These are phyloP conservation scores for Chauna torquata DNA, from an alignment of 2,113 vertebrate genomes.

Conservation along the genomic window DNA sequence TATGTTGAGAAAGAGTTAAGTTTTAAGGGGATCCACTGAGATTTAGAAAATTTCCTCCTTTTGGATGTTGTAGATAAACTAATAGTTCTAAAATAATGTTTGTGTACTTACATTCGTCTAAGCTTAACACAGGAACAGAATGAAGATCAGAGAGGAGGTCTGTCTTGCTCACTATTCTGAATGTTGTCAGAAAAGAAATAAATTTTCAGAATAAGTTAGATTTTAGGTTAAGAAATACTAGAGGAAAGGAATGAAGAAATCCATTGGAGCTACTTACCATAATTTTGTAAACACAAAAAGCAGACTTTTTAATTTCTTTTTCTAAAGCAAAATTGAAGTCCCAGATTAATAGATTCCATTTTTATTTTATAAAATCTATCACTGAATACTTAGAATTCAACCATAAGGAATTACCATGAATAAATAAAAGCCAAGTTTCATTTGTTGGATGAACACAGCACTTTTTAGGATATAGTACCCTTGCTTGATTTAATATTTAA, in stretches of 20 bases:
- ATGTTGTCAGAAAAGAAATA: not conserved
- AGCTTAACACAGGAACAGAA: not conserved
- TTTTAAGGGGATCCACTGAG: not conserved
- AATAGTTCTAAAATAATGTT: not conserved
- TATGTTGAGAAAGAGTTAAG: not conserved
- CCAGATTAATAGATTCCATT: not conserved
- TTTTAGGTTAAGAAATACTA: not conserved
- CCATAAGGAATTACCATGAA: not conserved
- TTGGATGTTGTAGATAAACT: not conserved
- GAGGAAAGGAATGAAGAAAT: not conserved
- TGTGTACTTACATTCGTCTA: not conserved
- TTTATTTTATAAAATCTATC: not conserved
- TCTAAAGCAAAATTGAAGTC: not conserved
- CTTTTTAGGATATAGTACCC: not conserved
- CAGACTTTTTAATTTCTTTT: not conserved
- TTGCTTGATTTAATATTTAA: constrained; percentile 26
- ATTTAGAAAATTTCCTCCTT: not conserved
- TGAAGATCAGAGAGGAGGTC: not conserved
- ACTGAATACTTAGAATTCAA: not conserved
- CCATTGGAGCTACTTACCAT: not conserved
- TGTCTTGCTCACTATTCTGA: not conserved
- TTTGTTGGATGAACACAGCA: constrained; percentile 6
- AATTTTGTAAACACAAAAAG: not conserved
- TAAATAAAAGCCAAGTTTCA: constrained; percentile 6
- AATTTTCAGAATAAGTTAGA: not conserved